A percentile compares a stretch with the other conserved stretches of the same genome.
Conservation (phyloP, 1,140 invertebrate species). For the Lepidostoma basale region DNA sequence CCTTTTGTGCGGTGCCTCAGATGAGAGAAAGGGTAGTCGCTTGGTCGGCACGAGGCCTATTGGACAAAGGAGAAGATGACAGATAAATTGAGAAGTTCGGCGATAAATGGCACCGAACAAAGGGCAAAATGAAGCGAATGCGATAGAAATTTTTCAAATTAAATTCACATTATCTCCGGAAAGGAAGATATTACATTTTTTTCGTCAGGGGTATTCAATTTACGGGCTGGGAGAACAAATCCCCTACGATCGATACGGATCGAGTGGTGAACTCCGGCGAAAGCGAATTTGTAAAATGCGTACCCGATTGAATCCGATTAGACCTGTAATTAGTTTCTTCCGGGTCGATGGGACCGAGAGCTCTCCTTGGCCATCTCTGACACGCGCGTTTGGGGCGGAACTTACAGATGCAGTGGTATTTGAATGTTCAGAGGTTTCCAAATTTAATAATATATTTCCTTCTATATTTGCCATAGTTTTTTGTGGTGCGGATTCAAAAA, state of each 20-base stretch:
- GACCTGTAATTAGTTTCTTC: constrained; percentile 45
- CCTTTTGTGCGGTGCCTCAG: too few species aligned
- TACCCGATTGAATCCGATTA: constrained; percentile 35
- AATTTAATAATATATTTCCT: too few species aligned
- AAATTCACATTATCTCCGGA: constrained; percentile 41
- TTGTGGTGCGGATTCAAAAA: too few species aligned
- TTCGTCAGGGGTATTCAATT: constrained; percentile 40
- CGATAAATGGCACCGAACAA: constrained; percentile 20
- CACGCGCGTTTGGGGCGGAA: neutral
- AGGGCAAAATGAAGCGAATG: constrained; percentile 26
- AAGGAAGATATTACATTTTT: constrained; percentile 41
- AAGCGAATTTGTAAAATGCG: constrained; percentile 35
- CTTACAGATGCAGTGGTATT: too few species aligned
- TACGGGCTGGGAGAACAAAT: constrained; percentile 27
- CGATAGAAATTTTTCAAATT: constrained; percentile 40
- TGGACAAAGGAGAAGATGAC: constrained; percentile 8
- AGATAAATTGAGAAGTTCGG: neutral
- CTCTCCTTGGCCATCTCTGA: neutral
- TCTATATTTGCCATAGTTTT: too few species aligned
- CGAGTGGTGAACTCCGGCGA: constrained; percentile 22
- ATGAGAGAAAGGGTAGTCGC: too few species aligned
- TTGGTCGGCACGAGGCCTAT: too few species aligned
- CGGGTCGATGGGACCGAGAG: constrained; percentile 17
- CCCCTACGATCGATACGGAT: constrained; percentile 36
- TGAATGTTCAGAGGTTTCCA: too few species aligned